A percentile compares a stretch with the other conserved stretches of the same genome.
These are phyloP conservation scores for Harpalus rubripes DNA, from an alignment of 2,888 invertebrate genomes.

Conservation along the genomic window DNA sequence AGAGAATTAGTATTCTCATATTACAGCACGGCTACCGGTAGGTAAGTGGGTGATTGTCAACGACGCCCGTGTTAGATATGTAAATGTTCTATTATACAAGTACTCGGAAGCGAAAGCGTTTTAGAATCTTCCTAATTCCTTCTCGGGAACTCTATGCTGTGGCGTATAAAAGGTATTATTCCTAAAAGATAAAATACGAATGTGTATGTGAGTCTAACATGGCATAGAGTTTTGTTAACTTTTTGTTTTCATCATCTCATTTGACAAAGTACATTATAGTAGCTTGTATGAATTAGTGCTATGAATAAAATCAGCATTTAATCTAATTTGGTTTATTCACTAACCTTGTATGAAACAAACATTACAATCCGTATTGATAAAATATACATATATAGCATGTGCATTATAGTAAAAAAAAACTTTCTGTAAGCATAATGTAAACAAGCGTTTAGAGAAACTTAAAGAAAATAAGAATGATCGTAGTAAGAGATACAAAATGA, in stretches of 20 bases:
- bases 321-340: background rate
- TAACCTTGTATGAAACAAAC: too few species aligned
- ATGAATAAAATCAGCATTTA: background rate
- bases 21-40: background rate
- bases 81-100: conserved; percentile 20
- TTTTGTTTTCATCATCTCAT: background rate
- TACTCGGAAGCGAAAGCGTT: conserved; percentile 12
- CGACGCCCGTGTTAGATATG: conserved; percentile 2
- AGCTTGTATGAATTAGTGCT: background rate
- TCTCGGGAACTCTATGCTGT: conserved; percentile 3
- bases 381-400: too few species aligned
- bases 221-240: background rate
- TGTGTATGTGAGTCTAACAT: conserved; percentile 4
- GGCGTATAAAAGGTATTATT: conserved; percentile 15
- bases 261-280: too few species aligned
- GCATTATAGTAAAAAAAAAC: too few species aligned
- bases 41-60: conserved; percentile 20
- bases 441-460: too few species aligned
- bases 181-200: background rate
- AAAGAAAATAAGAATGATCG: too few species aligned
- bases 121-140: conserved; percentile 22
- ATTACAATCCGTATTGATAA: too few species aligned
- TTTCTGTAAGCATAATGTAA: too few species aligned
- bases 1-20: conserved; percentile 31
- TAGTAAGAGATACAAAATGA: too few species aligned